These are phyloP conservation scores for Vidua macroura DNA, from an alignment of 2,113 vertebrate species.

Conservation along the genomic window DNA sequence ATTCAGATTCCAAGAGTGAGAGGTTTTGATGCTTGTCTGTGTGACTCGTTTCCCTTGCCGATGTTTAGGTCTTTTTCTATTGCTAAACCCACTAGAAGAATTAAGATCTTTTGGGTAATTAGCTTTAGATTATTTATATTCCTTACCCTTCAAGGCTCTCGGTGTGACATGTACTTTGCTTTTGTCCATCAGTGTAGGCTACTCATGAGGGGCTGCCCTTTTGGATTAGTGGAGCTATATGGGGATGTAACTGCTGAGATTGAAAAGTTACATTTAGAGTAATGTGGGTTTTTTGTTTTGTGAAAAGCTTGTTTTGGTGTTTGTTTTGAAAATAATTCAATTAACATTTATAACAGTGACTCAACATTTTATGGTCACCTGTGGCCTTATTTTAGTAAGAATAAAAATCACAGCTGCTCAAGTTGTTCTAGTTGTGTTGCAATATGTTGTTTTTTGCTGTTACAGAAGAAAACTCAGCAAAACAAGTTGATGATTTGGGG, in stretches of 20 bases:
- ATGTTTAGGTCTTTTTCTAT: background rate
- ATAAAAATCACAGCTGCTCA: background rate
- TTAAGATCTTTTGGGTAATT: background rate
- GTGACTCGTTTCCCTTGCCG: background rate
- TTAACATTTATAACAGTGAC: background rate
- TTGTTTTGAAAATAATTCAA: background rate
- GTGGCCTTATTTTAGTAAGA: background rate
- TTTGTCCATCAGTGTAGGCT: background rate
- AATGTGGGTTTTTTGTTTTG: background rate
- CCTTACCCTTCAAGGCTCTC: fast-evolving
- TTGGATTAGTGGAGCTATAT: background rate
- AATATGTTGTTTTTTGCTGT: constrained; percentile 21
- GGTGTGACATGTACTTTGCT: background rate
- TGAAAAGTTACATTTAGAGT: background rate
- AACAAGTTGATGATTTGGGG: constrained; percentile 88
- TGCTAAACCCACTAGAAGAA: background rate
- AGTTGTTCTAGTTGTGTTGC: background rate
- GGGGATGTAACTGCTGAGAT: background rate
- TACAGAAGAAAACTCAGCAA: constrained; percentile 88
- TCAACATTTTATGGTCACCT: background rate
- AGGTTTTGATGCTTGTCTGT: background rate
- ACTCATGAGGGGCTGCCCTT: background rate
- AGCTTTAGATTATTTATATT: background rate
- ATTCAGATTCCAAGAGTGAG: background rate
- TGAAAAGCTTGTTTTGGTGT: background rate